A percentile compares a stretch with the other conserved stretches of the same genome.
phyloP scores from a whole-genome alignment of 2,888 invertebrate genomes.

The Emmelina monodactyla region DNA sequence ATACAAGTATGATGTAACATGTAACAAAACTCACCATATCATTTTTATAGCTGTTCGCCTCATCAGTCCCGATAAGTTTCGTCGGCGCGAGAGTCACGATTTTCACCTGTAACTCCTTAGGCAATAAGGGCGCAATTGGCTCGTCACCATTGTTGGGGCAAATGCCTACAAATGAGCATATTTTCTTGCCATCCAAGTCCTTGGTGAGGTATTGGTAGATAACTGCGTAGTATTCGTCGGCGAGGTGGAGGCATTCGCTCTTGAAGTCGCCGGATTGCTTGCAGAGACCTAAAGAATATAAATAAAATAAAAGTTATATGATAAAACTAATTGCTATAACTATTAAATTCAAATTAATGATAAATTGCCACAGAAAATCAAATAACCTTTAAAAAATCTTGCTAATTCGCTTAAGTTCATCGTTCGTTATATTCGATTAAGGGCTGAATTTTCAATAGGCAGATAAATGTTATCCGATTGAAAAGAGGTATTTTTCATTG shows the following conservation, averaged over 20 bases:
- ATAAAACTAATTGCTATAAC: no score
- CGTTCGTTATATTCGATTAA: no score
- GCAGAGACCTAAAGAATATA: slow-evolving; percentile 71
- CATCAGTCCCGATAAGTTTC: slow-evolving; percentile 42
- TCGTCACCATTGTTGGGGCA: slow-evolving; percentile 18
- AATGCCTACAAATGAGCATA: slow-evolving; percentile 51
- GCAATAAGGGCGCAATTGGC: slow-evolving; percentile 70
- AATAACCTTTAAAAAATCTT: no score
- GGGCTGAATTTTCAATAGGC: no score
- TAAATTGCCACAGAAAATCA: no score
- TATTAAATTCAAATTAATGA: no score
- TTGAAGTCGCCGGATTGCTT: slow-evolving; percentile 79
- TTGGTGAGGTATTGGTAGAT: slow-evolving; percentile 76
- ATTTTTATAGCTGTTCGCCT: slow-evolving; percentile 33
- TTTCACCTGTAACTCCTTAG: slow-evolving; percentile 46
- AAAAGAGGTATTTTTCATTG: no score
- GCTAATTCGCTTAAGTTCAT: no score
- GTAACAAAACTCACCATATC: slow-evolving; percentile 26
- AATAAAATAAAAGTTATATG: no score
- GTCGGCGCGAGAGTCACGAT: slow-evolving; percentile 19
- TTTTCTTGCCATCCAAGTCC: slow-evolving; percentile 72
- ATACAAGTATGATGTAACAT: no score
- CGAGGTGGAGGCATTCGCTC: slow-evolving; percentile 76
- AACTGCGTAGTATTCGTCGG: slow-evolving; percentile 78
- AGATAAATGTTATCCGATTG: no score